Base-by-base conservation (phyloP, 2,113 vertebrate genomes). In the Collichthys lucidus region DNA sequence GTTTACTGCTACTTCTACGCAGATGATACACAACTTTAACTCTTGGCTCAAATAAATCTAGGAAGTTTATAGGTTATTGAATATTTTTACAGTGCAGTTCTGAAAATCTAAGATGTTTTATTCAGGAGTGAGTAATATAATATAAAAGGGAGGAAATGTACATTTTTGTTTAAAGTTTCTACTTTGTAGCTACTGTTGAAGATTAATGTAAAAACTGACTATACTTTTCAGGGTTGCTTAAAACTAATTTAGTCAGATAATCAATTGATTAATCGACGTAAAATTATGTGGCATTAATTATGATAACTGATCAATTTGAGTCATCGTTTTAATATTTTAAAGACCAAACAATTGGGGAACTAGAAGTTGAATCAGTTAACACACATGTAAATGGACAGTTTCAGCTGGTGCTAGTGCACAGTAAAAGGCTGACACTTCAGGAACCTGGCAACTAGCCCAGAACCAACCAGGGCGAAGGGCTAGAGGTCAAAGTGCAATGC, bases 401-500 rank as follows among this genome's bases (percentile, higher is more conserved):
- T 42, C 9, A 29, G n/a, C 26, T 42, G 17, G 0, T 4, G 2
- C 10, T 14, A n/a, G 4, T 66, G 2, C 20, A 11, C 29, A 4
- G 29, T 26, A 15, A 70, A 52, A n/a, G 20, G n/a, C 9, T 57
- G 42, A 59, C 29, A 31, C 17, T 42, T 69, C 31, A 10, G 26
- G 47, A 63, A 29, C 12, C 68, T 78, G 74, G 74, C 31, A 68
- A 62, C 11, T 20, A 17, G 62, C 73, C 77, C 62, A 56, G 55
- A 73, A 56, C n/a, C 55, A 24, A n/a, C 44, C 12, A 20, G 5
- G 47, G 62, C 55, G 42, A 26, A 61, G 26, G 76, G 65, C 62
- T 60, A 83, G 55, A 65, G 61, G 46, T 82, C 64, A 69, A 64
- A 74, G 29, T n/a, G 63, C 11, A 47, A 20, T 3, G 26, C 47